These are phyloP conservation scores for Piaya cayana DNA, from an alignment of 2,113 vertebrate genomes.

Conservation along the genomic window DNA sequence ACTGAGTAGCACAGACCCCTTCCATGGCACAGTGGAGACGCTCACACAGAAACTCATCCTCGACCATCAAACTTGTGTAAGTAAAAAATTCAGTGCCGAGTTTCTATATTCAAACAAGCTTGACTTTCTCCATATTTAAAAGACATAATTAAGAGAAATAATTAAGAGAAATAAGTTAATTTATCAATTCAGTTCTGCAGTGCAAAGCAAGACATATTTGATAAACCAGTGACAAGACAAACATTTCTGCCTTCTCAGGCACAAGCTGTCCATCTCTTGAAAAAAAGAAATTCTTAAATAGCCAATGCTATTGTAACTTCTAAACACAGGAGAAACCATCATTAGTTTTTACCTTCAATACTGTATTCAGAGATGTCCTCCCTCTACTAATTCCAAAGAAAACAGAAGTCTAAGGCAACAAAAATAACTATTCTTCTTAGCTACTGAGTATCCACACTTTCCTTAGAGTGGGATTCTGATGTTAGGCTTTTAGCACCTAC, in stretches of 20 bases:
- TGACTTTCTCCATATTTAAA: neutral
- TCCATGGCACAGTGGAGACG: neutral
- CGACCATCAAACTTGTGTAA: neutral
- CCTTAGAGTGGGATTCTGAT: neutral
- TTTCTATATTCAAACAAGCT: neutral
- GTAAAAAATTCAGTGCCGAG: neutral
- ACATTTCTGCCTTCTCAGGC: neutral
- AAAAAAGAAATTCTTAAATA: neutral
- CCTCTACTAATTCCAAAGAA: neutral
- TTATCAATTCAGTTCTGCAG: neutral
- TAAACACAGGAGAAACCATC: neutral
- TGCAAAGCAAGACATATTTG: neutral
- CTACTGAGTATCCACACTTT: neutral
- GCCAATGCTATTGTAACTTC: neutral
- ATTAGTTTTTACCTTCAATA: neutral
- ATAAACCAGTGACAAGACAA: neutral
- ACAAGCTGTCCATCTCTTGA: neutral
- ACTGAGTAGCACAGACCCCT: fast-evolving
- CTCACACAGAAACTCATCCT: neutral
- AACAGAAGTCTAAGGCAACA: neutral
- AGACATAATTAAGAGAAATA: neutral
- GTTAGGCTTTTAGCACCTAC: slow-evolving; percentile 56
- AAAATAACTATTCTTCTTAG: neutral
- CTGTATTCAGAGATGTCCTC: neutral
- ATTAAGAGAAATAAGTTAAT: neutral